Percentiles rank a stretch among this genome's conserved stretches.
Conservation (phyloP, 2,888 invertebrate species). For the Epinotia bilunana region DNA sequence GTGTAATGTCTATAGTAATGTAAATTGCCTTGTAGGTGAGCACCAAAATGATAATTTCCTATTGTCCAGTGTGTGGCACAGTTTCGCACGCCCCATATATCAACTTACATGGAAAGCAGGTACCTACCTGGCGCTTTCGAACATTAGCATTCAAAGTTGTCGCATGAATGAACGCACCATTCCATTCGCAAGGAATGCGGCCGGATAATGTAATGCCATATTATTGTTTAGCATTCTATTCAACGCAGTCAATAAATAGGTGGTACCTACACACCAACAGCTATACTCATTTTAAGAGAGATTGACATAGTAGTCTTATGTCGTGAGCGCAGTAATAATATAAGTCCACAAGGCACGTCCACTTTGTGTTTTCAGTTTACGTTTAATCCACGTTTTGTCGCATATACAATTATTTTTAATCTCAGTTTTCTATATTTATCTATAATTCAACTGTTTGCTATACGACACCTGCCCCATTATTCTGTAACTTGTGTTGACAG, state of each 20-base stretch:
- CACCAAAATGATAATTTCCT: slow-evolving; percentile 47
- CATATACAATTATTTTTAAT: too few relatives aligned
- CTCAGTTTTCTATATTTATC: too few relatives aligned
- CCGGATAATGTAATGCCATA: slow-evolving; percentile 40
- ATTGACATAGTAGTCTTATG: too few relatives aligned
- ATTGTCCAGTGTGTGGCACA: slow-evolving; percentile 58
- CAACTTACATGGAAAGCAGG: slow-evolving; percentile 60
- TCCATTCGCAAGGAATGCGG: slow-evolving; percentile 49
- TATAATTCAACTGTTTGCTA: too few relatives aligned
- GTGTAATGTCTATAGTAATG: too few relatives aligned
- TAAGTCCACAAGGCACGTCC: too few relatives aligned
- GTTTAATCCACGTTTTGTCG: too few relatives aligned
- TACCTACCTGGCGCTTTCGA: slow-evolving; percentile 54
- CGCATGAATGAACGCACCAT: slow-evolving; percentile 61
- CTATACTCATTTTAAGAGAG: background rate
- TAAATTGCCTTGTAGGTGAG: slow-evolving; percentile 14
- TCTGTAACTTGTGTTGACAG: too few relatives aligned
- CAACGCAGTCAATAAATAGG: slow-evolving; percentile 12
- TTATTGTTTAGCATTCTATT: slow-evolving; percentile 39
- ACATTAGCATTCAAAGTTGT: slow-evolving; percentile 58
- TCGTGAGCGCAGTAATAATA: background rate
- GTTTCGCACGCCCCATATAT: slow-evolving; percentile 70
- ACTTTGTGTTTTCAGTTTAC: too few relatives aligned
- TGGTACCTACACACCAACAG: slow-evolving; percentile 7
- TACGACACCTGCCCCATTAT: too few relatives aligned